Percentiles rank a stretch among this genome's conserved stretches.
Conservation (phyloP, 1,140 invertebrate genomes). For the Drosophila kurseongensis region DNA sequence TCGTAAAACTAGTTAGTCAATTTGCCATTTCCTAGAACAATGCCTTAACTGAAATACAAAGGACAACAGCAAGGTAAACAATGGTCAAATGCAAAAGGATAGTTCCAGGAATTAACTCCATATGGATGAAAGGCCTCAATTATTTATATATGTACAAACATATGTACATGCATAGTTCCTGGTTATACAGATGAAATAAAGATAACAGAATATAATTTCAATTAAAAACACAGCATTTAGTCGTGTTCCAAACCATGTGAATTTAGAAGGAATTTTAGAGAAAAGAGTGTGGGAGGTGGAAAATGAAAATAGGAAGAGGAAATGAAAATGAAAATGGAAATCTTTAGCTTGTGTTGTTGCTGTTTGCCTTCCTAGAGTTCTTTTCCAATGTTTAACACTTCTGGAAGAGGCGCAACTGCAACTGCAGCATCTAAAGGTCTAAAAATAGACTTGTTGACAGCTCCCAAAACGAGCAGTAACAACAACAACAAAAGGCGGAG, state of each 20-base stretch:
- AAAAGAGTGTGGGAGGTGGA: background rate
- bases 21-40: background rate
- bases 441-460: slow-evolving; percentile 81
- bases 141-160: too few species aligned
- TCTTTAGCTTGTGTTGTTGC: slow-evolving; percentile 1
- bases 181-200: background rate
- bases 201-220: slow-evolving; percentile 24
- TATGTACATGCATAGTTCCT: too few species aligned
- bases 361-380: slow-evolving; percentile 6
- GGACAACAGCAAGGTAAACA: background rate
- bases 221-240: slow-evolving; percentile 9
- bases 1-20: background rate
- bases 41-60: background rate
- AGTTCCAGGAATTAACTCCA: slow-evolving; percentile 6
- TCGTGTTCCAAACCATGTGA: slow-evolving; percentile 12
- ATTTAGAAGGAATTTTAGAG: slow-evolving; percentile 15
- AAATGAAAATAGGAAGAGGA: slow-evolving; percentile 32
- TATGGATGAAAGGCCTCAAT: background rate
- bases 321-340: slow-evolving; percentile 5
- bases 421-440: slow-evolving; percentile 70
- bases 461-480: slow-evolving; percentile 46
- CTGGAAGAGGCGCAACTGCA: slow-evolving; percentile 18
- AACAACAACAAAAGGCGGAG: slow-evolving; percentile 2
- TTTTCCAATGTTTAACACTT: slow-evolving; percentile 33
- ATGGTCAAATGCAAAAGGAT: background rate